Evolutionary conservation across 2,888 invertebrate species (phyloP).

Genomic region (Sympetrum striolatum): DNA sequence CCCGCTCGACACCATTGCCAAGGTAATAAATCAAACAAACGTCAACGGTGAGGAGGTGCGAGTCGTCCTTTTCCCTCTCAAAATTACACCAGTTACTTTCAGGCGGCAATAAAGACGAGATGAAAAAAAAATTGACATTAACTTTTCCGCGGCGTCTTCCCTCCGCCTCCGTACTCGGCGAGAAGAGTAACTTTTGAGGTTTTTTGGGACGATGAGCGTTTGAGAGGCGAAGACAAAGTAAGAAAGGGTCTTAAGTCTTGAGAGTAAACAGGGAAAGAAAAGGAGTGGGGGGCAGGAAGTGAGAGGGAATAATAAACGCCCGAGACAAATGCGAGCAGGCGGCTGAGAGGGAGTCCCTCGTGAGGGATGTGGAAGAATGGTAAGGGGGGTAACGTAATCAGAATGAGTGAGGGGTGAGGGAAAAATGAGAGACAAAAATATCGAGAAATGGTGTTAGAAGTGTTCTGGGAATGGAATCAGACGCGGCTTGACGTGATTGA

Average conservation of each 20-base stretch:
- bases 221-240: not conserved
- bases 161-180: not conserved
- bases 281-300: not conserved
- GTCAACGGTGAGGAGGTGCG: not conserved
- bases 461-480: not conserved
- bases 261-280: not conserved
- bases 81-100: not conserved
- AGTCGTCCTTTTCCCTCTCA: not conserved
- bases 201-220: not conserved
- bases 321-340: constrained; percentile 3
- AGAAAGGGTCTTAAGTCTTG: not conserved
- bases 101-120: not conserved
- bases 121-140: not conserved
- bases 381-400: not conserved
- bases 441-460: not conserved
- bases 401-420: too few species aligned
- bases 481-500: not conserved
- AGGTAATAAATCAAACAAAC: not conserved
- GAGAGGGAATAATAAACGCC: not conserved
- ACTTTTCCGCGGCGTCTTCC: not conserved
- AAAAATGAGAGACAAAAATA: not conserved
- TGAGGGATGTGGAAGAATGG: not conserved
- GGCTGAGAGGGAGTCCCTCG: not conserved
- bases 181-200: not conserved
- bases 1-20: not conserved